Conservation (phyloP, 2,113 vertebrate genomes). For the Cyprinodon variegatus region DNA sequence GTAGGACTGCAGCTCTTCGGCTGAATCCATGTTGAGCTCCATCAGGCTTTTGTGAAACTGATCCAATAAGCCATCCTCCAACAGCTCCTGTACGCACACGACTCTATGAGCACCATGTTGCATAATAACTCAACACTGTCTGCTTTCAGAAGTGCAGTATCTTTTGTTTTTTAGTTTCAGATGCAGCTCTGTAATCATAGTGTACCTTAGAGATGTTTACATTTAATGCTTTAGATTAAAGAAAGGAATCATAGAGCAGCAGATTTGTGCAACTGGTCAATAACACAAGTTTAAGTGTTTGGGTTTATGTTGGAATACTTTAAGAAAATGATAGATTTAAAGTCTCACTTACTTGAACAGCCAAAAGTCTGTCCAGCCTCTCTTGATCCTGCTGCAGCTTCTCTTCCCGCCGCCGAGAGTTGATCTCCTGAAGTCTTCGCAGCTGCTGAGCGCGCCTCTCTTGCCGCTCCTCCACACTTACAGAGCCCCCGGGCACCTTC, state of each 20-base stretch:
- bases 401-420: conserved; percentile 89
- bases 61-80: conserved; percentile 79
- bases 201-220: background rate
- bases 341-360: conserved; percentile 82
- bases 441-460: conserved; percentile 93
- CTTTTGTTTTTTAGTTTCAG: background rate
- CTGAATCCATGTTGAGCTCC: conserved; percentile 97
- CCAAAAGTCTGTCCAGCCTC: conserved; percentile 87
- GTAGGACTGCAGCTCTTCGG: conserved; percentile 96
- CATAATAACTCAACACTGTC: background rate
- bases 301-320: background rate
- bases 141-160: no score
- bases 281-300: background rate
- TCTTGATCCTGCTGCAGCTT: conserved; percentile 94
- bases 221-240: background rate
- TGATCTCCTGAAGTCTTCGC: conserved; percentile 92
- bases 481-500: conserved; percentile 85
- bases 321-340: background rate
- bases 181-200: background rate
- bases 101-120: background rate
- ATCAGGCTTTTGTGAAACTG: conserved; percentile 93
- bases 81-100: conserved; percentile 74
- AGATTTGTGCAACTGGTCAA: background rate
- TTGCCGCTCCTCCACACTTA: conserved; percentile 89
- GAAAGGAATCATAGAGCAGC: background rate